Conservation (phyloP, 2,113 vertebrate species). For the Tenebrosternarchus preto region DNA sequence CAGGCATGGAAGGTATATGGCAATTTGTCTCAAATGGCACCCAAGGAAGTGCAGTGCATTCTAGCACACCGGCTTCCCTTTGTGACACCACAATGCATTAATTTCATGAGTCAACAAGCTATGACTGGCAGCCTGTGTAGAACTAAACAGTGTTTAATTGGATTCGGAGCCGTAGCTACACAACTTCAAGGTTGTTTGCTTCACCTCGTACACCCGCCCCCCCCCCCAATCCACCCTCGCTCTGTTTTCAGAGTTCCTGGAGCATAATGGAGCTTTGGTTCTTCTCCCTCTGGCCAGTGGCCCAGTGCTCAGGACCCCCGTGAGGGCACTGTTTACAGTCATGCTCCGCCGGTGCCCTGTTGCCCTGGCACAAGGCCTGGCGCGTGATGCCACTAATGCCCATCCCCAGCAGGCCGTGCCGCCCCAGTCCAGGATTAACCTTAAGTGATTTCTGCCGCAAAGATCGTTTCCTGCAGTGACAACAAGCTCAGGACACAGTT, state of each 20-base stretch:
- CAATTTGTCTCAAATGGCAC: slow-evolving; percentile 50
- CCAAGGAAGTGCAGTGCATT: slow-evolving; percentile 61
- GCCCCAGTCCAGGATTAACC: slow-evolving; percentile 59
- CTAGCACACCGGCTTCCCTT: slow-evolving; percentile 61
- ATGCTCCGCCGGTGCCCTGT: slow-evolving; percentile 63
- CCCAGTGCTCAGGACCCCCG: slow-evolving; percentile 54
- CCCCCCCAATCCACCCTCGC: not conserved
- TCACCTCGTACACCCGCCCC: slow-evolving; percentile 25
- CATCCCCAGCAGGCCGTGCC: slow-evolving; percentile 45
- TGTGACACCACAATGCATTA: slow-evolving; percentile 73
- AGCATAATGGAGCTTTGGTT: slow-evolving; percentile 75
- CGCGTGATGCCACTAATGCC: slow-evolving; percentile 53
- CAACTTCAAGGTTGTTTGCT: slow-evolving; percentile 67
- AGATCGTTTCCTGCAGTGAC: slow-evolving; percentile 55
- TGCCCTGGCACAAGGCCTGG: slow-evolving; percentile 61
- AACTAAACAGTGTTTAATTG: slow-evolving; percentile 80
- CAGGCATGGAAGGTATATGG: slow-evolving; percentile 53
- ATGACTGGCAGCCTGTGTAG: slow-evolving; percentile 70
- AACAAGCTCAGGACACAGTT: slow-evolving; percentile 62
- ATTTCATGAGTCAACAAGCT: slow-evolving; percentile 80
- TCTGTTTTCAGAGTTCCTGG: slow-evolving; percentile 71
- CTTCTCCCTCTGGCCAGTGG: slow-evolving; percentile 58
- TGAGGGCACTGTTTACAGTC: slow-evolving; percentile 65
- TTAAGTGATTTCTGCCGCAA: slow-evolving; percentile 51
- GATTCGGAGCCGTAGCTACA: slow-evolving; percentile 74